phyloP scores from a whole-genome alignment of 2,888 invertebrate genomes.

The Drosophila demipolita region DNA sequence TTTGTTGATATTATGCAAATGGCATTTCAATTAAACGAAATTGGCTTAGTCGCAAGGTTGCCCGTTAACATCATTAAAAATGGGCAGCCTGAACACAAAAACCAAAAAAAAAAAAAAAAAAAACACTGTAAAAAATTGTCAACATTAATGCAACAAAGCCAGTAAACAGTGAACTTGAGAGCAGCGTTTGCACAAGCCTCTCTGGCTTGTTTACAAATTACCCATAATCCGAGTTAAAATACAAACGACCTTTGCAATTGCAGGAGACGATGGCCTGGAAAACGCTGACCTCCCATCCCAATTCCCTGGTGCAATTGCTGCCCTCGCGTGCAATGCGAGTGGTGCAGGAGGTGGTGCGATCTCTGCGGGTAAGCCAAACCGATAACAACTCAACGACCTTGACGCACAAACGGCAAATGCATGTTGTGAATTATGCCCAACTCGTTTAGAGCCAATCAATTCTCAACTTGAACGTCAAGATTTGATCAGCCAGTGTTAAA shows the following conservation, averaged over 20 bases:
- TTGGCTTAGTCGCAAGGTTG: conserved; percentile 68
- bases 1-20: conserved; percentile 65
- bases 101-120: neutral
- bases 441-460: conserved; percentile 25
- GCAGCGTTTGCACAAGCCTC: conserved; percentile 57
- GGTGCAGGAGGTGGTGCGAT: conserved; percentile 85
- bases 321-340: conserved; percentile 85
- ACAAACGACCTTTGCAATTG: conserved; percentile 52
- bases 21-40: conserved; percentile 75
- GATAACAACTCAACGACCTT: conserved; percentile 42
- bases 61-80: conserved; percentile 66
- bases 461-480: conserved; percentile 45
- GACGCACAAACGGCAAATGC: conserved; percentile 40
- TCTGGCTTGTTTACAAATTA: conserved; percentile 55
- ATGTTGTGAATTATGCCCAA: conserved; percentile 2
- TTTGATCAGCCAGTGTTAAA: conserved; percentile 6
- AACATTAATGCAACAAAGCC: conserved; percentile 51
- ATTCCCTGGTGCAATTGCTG: conserved; percentile 83
- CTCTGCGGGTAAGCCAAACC: conserved; percentile 82
- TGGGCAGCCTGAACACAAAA: conserved; percentile 29
- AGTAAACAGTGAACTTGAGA: conserved; percentile 56
- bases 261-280: conserved; percentile 85
- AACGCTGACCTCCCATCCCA: conserved; percentile 84
- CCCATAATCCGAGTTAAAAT: conserved; percentile 45
- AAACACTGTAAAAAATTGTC: conserved; percentile 50